Base-by-base conservation (phyloP, 2,888 invertebrate species). In the Tetragnatha montana region DNA sequence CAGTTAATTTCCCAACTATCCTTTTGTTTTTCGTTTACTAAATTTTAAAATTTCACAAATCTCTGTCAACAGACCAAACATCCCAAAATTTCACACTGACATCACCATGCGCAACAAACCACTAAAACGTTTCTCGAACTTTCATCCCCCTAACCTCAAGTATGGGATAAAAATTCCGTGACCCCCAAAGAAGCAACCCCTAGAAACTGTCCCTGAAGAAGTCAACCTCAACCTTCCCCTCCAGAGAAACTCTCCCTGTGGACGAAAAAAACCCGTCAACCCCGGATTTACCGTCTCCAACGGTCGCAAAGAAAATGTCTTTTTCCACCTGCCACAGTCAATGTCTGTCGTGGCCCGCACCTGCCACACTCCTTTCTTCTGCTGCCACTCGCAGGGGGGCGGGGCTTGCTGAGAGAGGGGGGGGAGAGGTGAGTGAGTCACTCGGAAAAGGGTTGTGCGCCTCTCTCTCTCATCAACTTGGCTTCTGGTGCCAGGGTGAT, bases 261-360 rank as follows among this genome's bases (percentile, higher is more conserved):
- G 49, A 73, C 73, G 73, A 35, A 35, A 35, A 35, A 35, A 35
- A 1, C 35, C 35, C 1, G 35, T 35, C 35, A 35, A 35, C 35
- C 2, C 1, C 35, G 35, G 35, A 35, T 35, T 35, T 22, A 84
- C 76, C 75, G 47, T 71, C 83, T 75, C 82, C 80, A 70, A 81
- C 83, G 47, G 83, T 76, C 69, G 76, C 83, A 60, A 84, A 84
- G 83, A 83, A 88, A 83, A 82, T 83, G 83, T 85, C 81, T 89
- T 69, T 84, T 89, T 89, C 89, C 89, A 89, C 89, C 89, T 89
- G 89, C 89, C 81, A 89, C 70, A 69, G 69, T 69, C 75, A 80
- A 79, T 85, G 81, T 84, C 88, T 76, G 89, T 69, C 85, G 80
- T 80, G 84, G 81, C 89, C 81, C 81, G 81, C 89, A 89, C 89